Evolutionary conservation across 2,888 invertebrate species (phyloP).

Genomic region (Miltochrista miniata): DNA sequence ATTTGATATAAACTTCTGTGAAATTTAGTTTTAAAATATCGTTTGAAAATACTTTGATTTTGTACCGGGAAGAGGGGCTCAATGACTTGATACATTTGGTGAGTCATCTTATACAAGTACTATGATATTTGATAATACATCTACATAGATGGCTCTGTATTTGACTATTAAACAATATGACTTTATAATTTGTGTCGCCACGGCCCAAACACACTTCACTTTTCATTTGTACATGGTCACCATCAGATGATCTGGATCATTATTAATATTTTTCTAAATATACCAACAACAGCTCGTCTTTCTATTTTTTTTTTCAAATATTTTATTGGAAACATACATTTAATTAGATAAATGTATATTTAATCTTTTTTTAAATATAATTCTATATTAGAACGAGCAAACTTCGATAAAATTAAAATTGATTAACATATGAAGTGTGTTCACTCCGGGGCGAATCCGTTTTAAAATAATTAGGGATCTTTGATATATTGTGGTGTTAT

Average conservation of each 20-base stretch:
- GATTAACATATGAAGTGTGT: slow-evolving; percentile 79
- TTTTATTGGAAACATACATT: slow-evolving; percentile 68
- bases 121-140: slow-evolving; percentile 55
- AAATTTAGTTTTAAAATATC: slow-evolving; percentile 62
- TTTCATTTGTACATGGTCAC: slow-evolving; percentile 86
- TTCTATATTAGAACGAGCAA: slow-evolving; percentile 82
- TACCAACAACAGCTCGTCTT: slow-evolving; percentile 81
- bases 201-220: slow-evolving; percentile 68
- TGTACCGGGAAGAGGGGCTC: slow-evolving; percentile 70
- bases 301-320: slow-evolving; percentile 63
- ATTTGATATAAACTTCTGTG: slow-evolving; percentile 60
- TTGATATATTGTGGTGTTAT: slow-evolving; percentile 80
- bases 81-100: slow-evolving; percentile 45
- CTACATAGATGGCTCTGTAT: slow-evolving; percentile 78
- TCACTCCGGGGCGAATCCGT: slow-evolving; percentile 46
- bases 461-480: slow-evolving; percentile 69
- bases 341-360: slow-evolving; percentile 66
- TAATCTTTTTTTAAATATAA: slow-evolving; percentile 80
- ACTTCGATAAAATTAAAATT: slow-evolving; percentile 83
- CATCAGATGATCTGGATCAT: slow-evolving; percentile 87
- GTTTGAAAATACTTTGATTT: slow-evolving; percentile 59
- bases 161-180: slow-evolving; percentile 73
- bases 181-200: slow-evolving; percentile 68
- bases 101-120: slow-evolving; percentile 53
- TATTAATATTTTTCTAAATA: slow-evolving; percentile 81